Evolutionary conservation across 1,140 invertebrate species (phyloP).

Genomic region (Brachionus asplanchnoidis): DNA sequence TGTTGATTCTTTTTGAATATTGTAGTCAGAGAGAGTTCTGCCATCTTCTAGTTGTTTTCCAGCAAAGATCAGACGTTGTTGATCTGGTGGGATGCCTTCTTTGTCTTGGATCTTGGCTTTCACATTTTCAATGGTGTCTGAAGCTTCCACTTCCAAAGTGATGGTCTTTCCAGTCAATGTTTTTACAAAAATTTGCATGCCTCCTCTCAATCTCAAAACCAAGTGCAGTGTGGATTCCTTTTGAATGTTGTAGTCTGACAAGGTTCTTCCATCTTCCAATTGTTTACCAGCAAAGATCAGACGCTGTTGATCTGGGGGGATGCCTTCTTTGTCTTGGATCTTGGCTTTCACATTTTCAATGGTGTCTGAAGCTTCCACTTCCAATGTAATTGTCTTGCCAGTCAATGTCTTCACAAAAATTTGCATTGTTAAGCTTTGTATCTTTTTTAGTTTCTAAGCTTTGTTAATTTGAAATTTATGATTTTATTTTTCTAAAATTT

Average conservation of each 20-base stretch:
- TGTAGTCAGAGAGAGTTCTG: conserved; percentile 63
- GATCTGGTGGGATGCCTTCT: conserved; percentile 57
- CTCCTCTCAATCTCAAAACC: conserved; percentile 61
- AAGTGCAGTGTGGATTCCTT: conserved; percentile 43
- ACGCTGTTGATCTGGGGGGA: conserved; percentile 42
- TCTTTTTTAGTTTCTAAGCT: background rate
- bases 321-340: conserved; percentile 71
- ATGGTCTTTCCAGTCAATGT: conserved; percentile 41
- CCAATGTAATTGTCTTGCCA: conserved; percentile 40
- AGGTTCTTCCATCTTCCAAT: conserved; percentile 62
- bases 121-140: conserved; percentile 67
- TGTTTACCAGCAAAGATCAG: conserved; percentile 57
- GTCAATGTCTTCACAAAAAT: conserved; percentile 41
- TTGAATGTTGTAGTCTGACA: conserved; percentile 61
- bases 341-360: conserved; percentile 83
- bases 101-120: conserved; percentile 82
- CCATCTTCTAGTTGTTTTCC: conserved; percentile 62
- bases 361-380: conserved; percentile 40
- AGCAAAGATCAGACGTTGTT: conserved; percentile 51
- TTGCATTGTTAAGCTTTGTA: conserved; percentile 27
- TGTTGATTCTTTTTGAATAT: conserved; percentile 44
- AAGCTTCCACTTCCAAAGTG: conserved; percentile 36
- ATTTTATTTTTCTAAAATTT: background rate
- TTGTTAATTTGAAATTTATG: background rate
- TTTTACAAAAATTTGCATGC: conserved; percentile 62